Percentiles rank a stretch among this genome's conserved stretches.
Conservation (phyloP, 1,140 invertebrate genomes). For the Brachionus rubens region DNA sequence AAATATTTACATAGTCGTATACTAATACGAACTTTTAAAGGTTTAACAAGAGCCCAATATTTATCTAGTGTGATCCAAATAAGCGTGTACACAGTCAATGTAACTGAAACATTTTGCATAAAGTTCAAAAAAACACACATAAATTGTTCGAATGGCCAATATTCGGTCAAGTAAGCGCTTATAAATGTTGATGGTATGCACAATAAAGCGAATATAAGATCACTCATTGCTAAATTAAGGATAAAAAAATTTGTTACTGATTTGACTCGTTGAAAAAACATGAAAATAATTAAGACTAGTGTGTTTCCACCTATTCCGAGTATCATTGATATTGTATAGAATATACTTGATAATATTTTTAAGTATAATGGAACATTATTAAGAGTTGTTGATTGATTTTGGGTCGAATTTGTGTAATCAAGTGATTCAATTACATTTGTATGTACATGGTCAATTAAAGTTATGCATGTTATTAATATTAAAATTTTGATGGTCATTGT, state of each 20-base stretch:
- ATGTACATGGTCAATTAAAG: too few relatives aligned
- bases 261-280: not conserved
- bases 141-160: conserved; percentile 76
- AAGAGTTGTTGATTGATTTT: too few relatives aligned
- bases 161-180: conserved; percentile 70
- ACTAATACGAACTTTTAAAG: conserved; percentile 60
- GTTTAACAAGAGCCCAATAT: conserved; percentile 80
- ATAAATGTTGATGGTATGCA: conserved; percentile 80
- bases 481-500: too few relatives aligned
- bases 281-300: conserved; percentile 17
- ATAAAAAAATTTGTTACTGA: conserved; percentile 82
- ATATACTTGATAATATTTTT: conserved; percentile 3
- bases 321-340: conserved; percentile 37
- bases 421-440: too few relatives aligned
- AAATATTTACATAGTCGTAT: not conserved
- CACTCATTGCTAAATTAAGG: conserved; percentile 76
- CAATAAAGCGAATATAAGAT: conserved; percentile 77
- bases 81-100: conserved; percentile 72
- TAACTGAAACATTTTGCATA: conserved; percentile 38
- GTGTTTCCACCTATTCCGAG: conserved; percentile 30
- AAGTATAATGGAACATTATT: not conserved
- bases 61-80: conserved; percentile 79
- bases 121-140: conserved; percentile 65
- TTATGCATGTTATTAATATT: too few relatives aligned
- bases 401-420: too few relatives aligned